Percentiles rank a stretch among this genome's conserved stretches.
These are phyloP conservation scores for Papilio elwesi DNA, from an alignment of 2,888 invertebrate species.

Conservation along the genomic window DNA sequence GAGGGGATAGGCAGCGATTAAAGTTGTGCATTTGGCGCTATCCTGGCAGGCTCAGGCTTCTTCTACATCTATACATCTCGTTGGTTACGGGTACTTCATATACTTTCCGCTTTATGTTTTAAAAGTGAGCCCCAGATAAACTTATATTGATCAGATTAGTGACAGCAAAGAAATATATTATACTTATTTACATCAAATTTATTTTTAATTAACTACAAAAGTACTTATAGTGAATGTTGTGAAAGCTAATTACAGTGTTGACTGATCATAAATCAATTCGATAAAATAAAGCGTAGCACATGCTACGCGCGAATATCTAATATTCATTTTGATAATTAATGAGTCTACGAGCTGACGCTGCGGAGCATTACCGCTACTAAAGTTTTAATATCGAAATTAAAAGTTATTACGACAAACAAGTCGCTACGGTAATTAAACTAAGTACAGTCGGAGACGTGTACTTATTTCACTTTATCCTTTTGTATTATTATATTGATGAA, in stretches of 20 bases:
- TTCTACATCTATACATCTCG: no score
- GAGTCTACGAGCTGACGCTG: slow-evolving; percentile 30
- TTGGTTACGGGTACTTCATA: no score
- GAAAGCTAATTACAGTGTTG: slow-evolving; percentile 3
- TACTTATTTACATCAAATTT: no score
- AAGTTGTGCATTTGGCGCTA: no score
- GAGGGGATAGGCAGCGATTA: no score
- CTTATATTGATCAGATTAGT: no score
- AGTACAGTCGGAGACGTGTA: background rate
- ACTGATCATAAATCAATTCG: slow-evolving; percentile 34
- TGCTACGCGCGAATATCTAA: slow-evolving; percentile 36
- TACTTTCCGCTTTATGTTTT: no score
- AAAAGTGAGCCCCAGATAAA: no score
- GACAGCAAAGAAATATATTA: no score
- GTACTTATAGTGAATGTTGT: background rate
- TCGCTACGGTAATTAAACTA: slow-evolving; percentile 10
- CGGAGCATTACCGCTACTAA: slow-evolving; percentile 23
- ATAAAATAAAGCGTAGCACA: slow-evolving; percentile 31
- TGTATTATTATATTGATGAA: background rate
- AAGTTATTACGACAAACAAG: slow-evolving; percentile 22
- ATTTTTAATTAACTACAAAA: background rate
- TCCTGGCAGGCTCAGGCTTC: no score
- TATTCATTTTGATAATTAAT: slow-evolving; percentile 41
- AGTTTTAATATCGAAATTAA: slow-evolving; percentile 36
- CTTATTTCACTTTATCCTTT: background rate